phyloP scores from a whole-genome alignment of 2,888 invertebrate species.

The Noctua fimbriata region DNA sequence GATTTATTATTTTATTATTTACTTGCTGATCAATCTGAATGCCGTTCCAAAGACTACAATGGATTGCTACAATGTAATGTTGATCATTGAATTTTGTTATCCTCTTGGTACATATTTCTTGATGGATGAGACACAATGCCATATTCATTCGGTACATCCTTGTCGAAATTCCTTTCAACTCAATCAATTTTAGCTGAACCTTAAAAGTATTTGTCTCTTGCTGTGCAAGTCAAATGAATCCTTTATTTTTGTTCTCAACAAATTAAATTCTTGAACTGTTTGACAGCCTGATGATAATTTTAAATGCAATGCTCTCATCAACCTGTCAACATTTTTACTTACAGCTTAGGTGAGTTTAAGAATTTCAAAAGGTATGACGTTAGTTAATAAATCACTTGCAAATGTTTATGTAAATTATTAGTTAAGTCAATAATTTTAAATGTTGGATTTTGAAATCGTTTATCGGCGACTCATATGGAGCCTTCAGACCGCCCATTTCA shows the following conservation, averaged over 20 bases:
- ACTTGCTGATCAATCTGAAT: constrained; percentile 37
- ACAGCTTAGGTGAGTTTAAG: constrained; percentile 15
- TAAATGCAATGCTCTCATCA: constrained; percentile 49
- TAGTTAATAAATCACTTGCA: constrained; percentile 35
- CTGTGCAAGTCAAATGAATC: constrained; percentile 14
- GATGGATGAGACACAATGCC: background rate
- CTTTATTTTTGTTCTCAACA: constrained; percentile 32
- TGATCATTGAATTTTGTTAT: constrained; percentile 30
- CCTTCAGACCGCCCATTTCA: constrained; percentile 1
- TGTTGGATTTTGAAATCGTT: constrained; percentile 25
- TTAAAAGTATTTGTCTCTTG: constrained; percentile 5
- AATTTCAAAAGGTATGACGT: constrained; percentile 10
- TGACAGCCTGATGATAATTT: constrained; percentile 51
- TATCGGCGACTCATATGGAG: background rate
- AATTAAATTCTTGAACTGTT: constrained; percentile 29
- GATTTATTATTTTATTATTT: no score
- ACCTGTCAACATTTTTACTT: constrained; percentile 42
- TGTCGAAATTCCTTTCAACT: background rate
- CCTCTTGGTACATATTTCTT: background rate
- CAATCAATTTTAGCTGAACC: background rate
- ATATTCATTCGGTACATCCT: background rate
- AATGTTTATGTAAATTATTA: constrained; percentile 42
- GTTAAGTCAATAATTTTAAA: constrained; percentile 34
- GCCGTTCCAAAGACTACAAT: constrained; percentile 33
- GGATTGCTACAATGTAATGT: constrained; percentile 41